Conservation (phyloP, 2,797 vertebrate genomes). For the Chelonia mydas region DNA sequence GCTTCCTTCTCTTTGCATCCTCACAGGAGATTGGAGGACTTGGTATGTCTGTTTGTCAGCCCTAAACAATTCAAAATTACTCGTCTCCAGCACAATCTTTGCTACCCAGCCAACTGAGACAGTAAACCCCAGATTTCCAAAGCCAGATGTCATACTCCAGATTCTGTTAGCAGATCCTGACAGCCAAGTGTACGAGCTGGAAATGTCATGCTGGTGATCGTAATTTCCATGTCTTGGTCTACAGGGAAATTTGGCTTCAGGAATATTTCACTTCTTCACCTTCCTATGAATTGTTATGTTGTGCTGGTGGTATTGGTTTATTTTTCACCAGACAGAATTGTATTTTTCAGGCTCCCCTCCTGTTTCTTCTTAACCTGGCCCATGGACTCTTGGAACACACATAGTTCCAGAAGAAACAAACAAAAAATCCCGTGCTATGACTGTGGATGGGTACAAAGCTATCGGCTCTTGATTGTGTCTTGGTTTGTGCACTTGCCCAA, state of each 20-base stretch:
- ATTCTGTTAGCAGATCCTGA: not conserved
- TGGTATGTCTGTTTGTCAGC: not conserved
- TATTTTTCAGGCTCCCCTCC: not conserved
- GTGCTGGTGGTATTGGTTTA: not conserved
- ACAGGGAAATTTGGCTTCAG: not conserved
- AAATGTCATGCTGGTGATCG: not conserved
- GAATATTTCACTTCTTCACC: not conserved
- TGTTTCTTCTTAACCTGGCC: not conserved
- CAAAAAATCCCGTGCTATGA: not conserved
- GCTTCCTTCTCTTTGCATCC: not conserved
- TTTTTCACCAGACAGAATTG: not conserved
- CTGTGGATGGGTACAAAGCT: not conserved
- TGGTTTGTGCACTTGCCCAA: not conserved
- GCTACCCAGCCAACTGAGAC: not conserved
- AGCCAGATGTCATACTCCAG: not conserved
- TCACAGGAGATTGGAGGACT: not conserved
- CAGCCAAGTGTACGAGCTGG: not conserved
- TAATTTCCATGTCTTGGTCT: not conserved
- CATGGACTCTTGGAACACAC: not conserved
- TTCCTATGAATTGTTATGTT: not conserved
- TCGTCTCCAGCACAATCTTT: not conserved
- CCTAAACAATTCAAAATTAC: not conserved
- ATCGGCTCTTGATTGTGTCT: not conserved
- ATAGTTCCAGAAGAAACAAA: not conserved
- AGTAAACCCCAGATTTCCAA: not conserved